Percentiles rank a stretch among this genome's conserved stretches.
These are phyloP conservation scores for Scomber scombrus DNA, from an alignment of 2,113 vertebrate genomes.

Conservation along the genomic window DNA sequence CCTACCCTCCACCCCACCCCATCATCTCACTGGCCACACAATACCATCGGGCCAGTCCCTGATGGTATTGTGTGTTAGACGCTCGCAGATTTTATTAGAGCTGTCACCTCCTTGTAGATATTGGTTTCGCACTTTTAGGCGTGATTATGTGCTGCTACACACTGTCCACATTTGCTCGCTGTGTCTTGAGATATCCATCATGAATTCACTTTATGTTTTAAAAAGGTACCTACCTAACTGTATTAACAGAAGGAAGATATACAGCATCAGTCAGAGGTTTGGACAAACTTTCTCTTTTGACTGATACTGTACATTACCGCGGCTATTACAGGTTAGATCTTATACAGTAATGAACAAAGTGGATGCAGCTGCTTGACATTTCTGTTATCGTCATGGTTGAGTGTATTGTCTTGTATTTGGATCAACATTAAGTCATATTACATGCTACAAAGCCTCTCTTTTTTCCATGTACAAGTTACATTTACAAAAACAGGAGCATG, in stretches of 20 bases:
- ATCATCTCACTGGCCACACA: constrained; percentile 33
- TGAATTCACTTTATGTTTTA: neutral
- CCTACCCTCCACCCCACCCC: too few species aligned
- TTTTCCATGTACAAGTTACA: too few species aligned
- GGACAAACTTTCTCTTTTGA: too few species aligned
- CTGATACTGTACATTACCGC: neutral
- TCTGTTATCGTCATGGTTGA: neutral
- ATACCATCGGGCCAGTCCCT: constrained; percentile 8
- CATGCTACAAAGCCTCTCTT: neutral
- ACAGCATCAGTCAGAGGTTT: too few species aligned
- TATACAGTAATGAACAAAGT: constrained; percentile 5
- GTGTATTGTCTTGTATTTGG: neutral
- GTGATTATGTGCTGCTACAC: constrained; percentile 32
- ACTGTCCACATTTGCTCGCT: neutral
- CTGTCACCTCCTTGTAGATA: constrained; percentile 19
- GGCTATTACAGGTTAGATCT: constrained; percentile 5
- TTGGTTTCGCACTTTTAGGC: constrained; percentile 44
- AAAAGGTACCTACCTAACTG: neutral
- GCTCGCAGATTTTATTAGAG: constrained; percentile 42
- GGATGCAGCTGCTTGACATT: constrained; percentile 6
- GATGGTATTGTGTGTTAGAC: neutral
- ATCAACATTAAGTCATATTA: neutral
- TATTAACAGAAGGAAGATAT: neutral
- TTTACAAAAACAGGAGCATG: neutral
- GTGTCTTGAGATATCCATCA: neutral